A percentile compares a stretch with the other conserved stretches of the same genome.
Conservation (phyloP, 2,797 vertebrate species). For the Pseudochaenichthys georgianus region DNA sequence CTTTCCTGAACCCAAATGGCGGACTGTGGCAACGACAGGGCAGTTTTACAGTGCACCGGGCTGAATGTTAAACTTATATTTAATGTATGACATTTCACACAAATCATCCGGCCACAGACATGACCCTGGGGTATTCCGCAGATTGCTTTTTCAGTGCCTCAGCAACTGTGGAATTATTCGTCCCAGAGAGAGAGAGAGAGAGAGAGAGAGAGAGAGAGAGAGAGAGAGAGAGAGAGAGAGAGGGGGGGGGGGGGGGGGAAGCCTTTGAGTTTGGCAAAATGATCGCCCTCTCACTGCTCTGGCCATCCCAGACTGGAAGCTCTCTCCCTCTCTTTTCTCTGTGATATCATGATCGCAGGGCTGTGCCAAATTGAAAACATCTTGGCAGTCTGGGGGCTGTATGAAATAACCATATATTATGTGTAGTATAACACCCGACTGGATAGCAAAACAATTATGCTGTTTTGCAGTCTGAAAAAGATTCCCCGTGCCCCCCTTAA, state of each 20-base stretch:
- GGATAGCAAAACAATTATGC: constrained; percentile 86
- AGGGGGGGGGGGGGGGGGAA: constrained; percentile 39
- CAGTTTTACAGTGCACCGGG: constrained; percentile 88
- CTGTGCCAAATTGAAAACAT: constrained; percentile 91
- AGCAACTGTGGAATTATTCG: constrained; percentile 91
- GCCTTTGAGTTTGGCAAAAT: constrained; percentile 86
- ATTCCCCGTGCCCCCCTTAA: constrained; percentile 71
- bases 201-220: constrained; percentile 79
- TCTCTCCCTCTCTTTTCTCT: constrained; percentile 68
- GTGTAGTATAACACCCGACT: constrained; percentile 86
- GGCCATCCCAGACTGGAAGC: constrained; percentile 86
- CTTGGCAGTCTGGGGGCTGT: constrained; percentile 88
- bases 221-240: too few relatives aligned
- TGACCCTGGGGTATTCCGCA: constrained; percentile 90
- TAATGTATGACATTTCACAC: constrained; percentile 93
- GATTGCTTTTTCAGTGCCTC: constrained; percentile 92
- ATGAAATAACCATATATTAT: constrained; percentile 90
- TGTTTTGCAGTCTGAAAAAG: constrained; percentile 83
- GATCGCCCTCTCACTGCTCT: constrained; percentile 84
- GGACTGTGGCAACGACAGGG: constrained; percentile 83
- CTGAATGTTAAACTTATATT: constrained; percentile 92
- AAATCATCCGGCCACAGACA: constrained; percentile 91
- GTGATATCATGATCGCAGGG: constrained; percentile 90
- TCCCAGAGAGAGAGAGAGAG: constrained; percentile 84
- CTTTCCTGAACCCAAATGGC: constrained; percentile 84